Percentiles rank a stretch among this genome's conserved stretches.
Evolutionary conservation across 2,797 vertebrate genomes (phyloP).

Genomic region (Peromyscus aztecus): DNA sequence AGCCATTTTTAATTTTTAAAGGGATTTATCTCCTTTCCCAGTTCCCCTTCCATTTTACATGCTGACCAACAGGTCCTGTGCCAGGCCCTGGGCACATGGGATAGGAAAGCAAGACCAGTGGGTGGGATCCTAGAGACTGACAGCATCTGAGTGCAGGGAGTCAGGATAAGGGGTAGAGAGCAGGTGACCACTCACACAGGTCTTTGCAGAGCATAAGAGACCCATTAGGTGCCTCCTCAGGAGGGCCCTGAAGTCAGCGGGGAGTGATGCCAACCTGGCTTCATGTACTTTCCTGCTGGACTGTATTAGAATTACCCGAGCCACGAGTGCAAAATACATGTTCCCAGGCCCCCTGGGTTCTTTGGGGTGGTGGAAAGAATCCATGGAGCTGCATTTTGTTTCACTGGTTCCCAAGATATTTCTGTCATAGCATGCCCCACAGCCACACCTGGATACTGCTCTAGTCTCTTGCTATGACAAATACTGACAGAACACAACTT

Average conservation of each 20-base stretch:
- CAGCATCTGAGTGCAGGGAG: not conserved
- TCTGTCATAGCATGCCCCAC: not conserved
- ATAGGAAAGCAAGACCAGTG: not conserved
- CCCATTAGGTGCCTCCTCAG: accelerated
- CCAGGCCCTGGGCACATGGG: not conserved
- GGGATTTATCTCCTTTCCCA: not conserved
- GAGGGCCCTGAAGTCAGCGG: not conserved
- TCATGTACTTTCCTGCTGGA: not conserved
- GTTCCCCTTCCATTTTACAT: not conserved
- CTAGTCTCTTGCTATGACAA: too few species aligned
- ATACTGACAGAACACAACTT: not conserved
- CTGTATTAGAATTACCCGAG: not conserved
- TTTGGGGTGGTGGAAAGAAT: not conserved
- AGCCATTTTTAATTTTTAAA: not conserved
- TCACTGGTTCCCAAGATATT: not conserved
- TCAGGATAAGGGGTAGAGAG: not conserved
- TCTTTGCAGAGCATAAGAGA: not conserved
- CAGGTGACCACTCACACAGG: not conserved
- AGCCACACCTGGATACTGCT: not conserved
- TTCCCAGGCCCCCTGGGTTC: not conserved
- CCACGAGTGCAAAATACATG: not conserved
- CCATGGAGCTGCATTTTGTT: not conserved
- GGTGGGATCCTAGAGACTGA: not conserved
- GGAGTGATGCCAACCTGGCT: not conserved
- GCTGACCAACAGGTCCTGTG: not conserved